Evolutionary conservation across 1,140 invertebrate species (phyloP).

Genomic region (Pristionchus pacificus): DNA sequence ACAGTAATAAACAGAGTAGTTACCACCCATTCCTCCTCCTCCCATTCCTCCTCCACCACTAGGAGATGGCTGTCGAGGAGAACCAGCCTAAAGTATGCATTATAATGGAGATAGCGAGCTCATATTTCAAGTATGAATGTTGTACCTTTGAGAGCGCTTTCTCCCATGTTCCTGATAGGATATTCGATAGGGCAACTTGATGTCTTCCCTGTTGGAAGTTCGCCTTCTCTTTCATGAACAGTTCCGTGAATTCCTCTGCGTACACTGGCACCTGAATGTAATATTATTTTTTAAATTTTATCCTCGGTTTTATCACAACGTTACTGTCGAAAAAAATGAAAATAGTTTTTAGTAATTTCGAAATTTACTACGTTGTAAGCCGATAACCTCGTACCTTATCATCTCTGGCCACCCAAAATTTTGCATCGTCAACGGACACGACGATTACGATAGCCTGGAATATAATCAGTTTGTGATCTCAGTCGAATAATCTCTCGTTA

Average conservation of each 20-base stretch:
- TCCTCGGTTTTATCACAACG: too few species aligned
- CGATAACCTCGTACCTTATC: too few species aligned
- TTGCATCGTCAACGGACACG: conserved; percentile 44
- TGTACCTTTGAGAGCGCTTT: conserved; percentile 43
- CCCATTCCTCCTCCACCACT: conserved; percentile 19
- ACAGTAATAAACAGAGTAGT: too few species aligned
- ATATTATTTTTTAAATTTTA: too few species aligned
- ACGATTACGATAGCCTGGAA: conserved; percentile 42
- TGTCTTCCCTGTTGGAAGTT: conserved; percentile 44
- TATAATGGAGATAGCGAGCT: too few species aligned
- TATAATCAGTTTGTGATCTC: neutral
- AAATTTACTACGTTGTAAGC: too few species aligned
- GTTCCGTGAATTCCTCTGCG: conserved; percentile 47
- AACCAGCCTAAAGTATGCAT: too few species aligned
- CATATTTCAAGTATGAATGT: too few species aligned
- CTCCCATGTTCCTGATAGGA: conserved; percentile 45
- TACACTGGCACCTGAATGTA: conserved; percentile 57
- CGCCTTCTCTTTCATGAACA: conserved; percentile 47
- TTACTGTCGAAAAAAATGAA: too few species aligned
- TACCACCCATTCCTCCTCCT: conserved; percentile 21
- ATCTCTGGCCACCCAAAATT: conserved; percentile 54
- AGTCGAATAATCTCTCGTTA: too few species aligned
- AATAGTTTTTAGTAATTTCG: too few species aligned
- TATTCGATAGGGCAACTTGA: conserved; percentile 45
- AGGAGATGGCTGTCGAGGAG: conserved; percentile 19